Base-by-base conservation (phyloP, 2,888 invertebrate genomes). In the Sinohyriopsis cumingii region DNA sequence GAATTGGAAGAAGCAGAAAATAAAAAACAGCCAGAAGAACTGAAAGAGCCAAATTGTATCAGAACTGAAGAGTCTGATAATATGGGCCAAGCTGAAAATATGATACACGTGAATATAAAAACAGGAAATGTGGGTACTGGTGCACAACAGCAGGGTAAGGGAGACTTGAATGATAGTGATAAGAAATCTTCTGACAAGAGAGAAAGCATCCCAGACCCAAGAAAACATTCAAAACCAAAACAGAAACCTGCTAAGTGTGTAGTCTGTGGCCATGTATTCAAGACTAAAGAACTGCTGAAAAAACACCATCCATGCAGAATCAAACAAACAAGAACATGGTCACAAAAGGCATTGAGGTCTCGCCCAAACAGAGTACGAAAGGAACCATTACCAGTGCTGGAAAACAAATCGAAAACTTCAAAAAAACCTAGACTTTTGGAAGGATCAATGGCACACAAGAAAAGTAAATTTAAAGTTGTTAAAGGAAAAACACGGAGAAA, bases 291-390 rank as follows among this genome's bases (percentile, higher is more conserved):
- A 28, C 65, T 77, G 15, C 69, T 81, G 55, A 65, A 71, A 25
- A 81, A 78, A 65, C 81, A 81, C 72, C 78, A 78, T 67, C 81
- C 81, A 33, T 81, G 81, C 65, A 67, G 75, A 68, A 71, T 81
- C 45, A 77, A 77, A 59, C 78, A 78, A 55, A 81, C 81, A 56
- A 73, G 81, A 67, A 81, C 73, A 55, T 74, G 78, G 75, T 77
- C 78, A 45, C 81, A 81, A 55, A 81, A 78, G 67, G 77, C 76
- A 33, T 68, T 81, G 19, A 15, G 45, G 45, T 45, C 45, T 45
- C 45, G 81, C 22, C 81, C 81, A 55, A 79, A 79, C 28, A 72
- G 78, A 59, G 75, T 72, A 63, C 56, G 53, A 20, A 55, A 55
- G 0, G 60, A 67, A 28, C 45, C 20, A 24, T 22, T 56, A 18